Percentiles rank a stretch among this genome's conserved stretches.
Evolutionary conservation across 2,888 invertebrate genomes (phyloP).

Genomic region (Pseudococcus jackbeardsleyi): DNA sequence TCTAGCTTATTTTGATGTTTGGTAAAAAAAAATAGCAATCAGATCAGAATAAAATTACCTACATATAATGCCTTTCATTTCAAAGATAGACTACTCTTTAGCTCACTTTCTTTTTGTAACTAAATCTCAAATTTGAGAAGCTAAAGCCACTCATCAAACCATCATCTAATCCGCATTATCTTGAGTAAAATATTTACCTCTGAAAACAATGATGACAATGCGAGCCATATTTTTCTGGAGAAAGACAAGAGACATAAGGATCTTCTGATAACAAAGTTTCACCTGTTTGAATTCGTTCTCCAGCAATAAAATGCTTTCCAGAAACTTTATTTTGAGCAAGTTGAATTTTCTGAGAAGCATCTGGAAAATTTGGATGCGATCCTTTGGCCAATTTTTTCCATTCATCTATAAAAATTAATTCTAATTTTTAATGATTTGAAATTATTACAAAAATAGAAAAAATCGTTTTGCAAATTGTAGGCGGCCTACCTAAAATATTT

Average conservation of each 20-base stretch:
- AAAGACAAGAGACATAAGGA: conserved; percentile 81
- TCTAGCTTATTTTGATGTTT: no score
- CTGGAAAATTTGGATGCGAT: conserved; percentile 66
- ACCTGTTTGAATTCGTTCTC: conserved; percentile 76
- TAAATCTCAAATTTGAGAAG: no score
- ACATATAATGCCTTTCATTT: no score
- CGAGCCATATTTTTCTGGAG: conserved; percentile 81
- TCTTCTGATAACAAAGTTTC: conserved; percentile 80
- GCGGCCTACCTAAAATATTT: not conserved
- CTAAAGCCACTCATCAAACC: no score
- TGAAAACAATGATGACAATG: conserved; percentile 86
- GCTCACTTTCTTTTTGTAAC: no score
- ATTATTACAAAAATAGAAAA: no score
- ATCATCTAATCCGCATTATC: not conserved
- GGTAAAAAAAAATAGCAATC: no score
- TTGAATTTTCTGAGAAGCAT: conserved; percentile 68
- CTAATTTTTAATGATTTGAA: not conserved
- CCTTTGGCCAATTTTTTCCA: not conserved
- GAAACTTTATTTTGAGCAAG: conserved; percentile 70
- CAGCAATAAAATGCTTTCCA: conserved; percentile 81
- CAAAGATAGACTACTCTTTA: no score
- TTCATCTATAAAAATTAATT: not conserved
- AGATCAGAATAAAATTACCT: no score
- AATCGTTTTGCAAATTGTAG: no score
- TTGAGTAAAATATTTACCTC: conserved; percentile 72